Conservation (phyloP, 2,888 invertebrate genomes). For the Agonopterix alstromeriana region DNA sequence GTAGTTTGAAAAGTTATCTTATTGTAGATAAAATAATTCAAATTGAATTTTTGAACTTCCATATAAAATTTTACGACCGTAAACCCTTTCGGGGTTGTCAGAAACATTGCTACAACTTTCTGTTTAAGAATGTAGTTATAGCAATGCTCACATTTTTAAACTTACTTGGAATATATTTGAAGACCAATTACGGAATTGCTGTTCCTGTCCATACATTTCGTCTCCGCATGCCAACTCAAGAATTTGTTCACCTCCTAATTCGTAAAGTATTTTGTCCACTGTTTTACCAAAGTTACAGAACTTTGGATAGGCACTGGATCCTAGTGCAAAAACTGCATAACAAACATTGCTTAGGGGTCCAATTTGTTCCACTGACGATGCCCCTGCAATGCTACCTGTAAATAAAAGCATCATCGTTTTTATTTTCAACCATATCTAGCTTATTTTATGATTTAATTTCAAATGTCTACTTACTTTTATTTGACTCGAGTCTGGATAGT, state of each 20-base stretch:
- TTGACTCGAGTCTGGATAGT: slow-evolving; percentile 76
- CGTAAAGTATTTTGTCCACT: slow-evolving; percentile 90
- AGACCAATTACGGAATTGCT: slow-evolving; percentile 93
- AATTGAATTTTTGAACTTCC: slow-evolving; percentile 9
- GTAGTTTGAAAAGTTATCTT: too few species aligned
- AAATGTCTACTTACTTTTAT: slow-evolving; percentile 52
- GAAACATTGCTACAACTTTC: too few species aligned
- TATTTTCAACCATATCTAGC: too few species aligned
- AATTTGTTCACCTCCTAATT: slow-evolving; percentile 92
- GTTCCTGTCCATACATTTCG: slow-evolving; percentile 96
- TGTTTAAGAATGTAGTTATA: too few species aligned
- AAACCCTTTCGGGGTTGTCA: too few species aligned
- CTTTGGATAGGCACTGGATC: slow-evolving; percentile 97
- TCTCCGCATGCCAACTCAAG: slow-evolving; percentile 89
- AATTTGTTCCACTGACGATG: slow-evolving; percentile 85
- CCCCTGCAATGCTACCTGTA: slow-evolving; percentile 83
- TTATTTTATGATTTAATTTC: neutral
- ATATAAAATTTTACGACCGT: too few species aligned
- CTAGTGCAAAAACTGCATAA: slow-evolving; percentile 95
- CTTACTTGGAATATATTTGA: slow-evolving; percentile 89
- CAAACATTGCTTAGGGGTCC: slow-evolving; percentile 93
- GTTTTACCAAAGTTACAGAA: slow-evolving; percentile 96
- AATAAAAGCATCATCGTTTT: neutral
- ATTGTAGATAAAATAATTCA: too few species aligned
- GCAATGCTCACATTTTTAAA: too few species aligned